Conservation (phyloP, 2,797 vertebrate species). For the Channa striata region DNA sequence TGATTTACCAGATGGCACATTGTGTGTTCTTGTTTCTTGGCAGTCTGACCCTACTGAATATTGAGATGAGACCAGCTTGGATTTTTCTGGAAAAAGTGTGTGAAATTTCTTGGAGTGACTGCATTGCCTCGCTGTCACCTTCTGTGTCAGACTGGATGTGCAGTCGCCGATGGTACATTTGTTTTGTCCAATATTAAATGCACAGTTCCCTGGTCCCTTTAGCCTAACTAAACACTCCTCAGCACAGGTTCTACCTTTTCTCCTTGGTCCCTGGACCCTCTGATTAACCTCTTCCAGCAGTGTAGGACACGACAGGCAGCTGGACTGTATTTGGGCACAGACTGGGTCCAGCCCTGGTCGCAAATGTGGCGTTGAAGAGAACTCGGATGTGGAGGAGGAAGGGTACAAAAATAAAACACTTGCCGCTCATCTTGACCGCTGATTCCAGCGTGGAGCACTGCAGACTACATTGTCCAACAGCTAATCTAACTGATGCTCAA, state of each 20-base stretch:
- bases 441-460: conserved; percentile 11
- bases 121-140: conserved; percentile 59
- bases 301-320: conserved; percentile 70
- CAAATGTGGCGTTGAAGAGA: conserved; percentile 35
- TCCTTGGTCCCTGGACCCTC: conserved; percentile 65
- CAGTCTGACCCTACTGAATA: conserved; percentile 82
- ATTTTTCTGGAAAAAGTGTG: conserved; percentile 59
- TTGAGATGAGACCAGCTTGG: conserved; percentile 78
- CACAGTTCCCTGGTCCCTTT: conserved; percentile 13
- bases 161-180: conserved; percentile 19
- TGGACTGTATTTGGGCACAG: conserved; percentile 67
- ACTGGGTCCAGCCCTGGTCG: conserved; percentile 68
- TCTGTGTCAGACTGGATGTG: conserved; percentile 44
- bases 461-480: conserved; percentile 11
- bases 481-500: conserved; percentile 19
- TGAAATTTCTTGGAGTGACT: conserved; percentile 65
- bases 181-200: neutral
- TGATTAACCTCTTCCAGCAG: conserved; percentile 71
- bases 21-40: conserved; percentile 80
- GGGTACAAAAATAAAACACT: conserved; percentile 54
- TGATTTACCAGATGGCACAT: conserved; percentile 84
- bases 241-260: conserved; percentile 69
- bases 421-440: conserved; percentile 39
- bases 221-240: conserved; percentile 37
- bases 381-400: conserved; percentile 43